Evolutionary conservation across 2,113 vertebrate genomes (phyloP).

Genomic region (Rafetus swinhoei): DNA sequence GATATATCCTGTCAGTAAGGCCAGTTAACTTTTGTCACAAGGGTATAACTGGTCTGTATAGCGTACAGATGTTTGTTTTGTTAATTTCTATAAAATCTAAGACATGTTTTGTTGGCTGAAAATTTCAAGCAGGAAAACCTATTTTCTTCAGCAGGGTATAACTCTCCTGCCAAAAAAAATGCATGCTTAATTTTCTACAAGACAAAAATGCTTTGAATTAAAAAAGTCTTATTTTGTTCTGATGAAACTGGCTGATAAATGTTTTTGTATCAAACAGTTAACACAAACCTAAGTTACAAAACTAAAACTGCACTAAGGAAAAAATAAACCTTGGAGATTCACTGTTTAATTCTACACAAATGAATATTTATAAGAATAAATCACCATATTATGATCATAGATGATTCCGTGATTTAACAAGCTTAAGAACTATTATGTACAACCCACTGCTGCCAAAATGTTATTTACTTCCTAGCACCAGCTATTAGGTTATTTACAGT

Average conservation of each 20-base stretch:
- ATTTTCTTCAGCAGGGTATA: conserved; percentile 47
- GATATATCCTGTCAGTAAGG: neutral
- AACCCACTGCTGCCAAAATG: conserved; percentile 43
- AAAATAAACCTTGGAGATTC: neutral
- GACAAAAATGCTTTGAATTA: neutral
- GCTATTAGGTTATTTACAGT: conserved; percentile 3
- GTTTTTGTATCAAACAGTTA: neutral
- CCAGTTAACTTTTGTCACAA: conserved; percentile 5
- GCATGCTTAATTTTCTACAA: conserved; percentile 32
- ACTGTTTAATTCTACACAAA: neutral
- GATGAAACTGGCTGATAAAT: conserved; percentile 35
- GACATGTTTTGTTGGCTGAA: neutral
- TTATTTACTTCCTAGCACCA: conserved; percentile 10
- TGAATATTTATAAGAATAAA: conserved; percentile 44
- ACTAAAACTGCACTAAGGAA: neutral
- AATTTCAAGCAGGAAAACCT: conserved; percentile 23
- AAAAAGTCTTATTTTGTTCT: conserved; percentile 49
- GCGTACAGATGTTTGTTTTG: conserved; percentile 2
- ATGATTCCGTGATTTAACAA: conserved; percentile 48
- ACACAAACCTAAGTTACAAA: neutral
- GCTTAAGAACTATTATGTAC: conserved; percentile 22
- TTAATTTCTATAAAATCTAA: conserved; percentile 1
- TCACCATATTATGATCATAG: conserved; percentile 42
- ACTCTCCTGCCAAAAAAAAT: conserved; percentile 26
- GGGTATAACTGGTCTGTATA: neutral